A percentile compares a stretch with the other conserved stretches of the same genome.
These are phyloP conservation scores for Rhineura floridana DNA, from an alignment of 2,113 vertebrate species.

Conservation along the genomic window DNA sequence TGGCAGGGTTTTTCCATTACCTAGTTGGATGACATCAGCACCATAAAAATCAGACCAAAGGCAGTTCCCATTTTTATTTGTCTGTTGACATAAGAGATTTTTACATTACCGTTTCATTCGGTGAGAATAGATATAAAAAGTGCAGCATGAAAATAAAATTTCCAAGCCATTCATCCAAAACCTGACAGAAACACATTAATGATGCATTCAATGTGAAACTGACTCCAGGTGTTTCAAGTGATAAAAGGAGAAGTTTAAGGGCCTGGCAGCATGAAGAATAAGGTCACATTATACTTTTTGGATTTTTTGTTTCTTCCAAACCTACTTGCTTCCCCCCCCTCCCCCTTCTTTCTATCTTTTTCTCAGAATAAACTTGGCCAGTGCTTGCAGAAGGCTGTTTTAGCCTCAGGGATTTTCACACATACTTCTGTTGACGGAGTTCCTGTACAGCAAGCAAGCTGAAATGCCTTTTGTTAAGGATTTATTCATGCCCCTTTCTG, in stretches of 20 bases:
- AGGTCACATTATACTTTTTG: slow-evolving; percentile 67
- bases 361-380: slow-evolving; percentile 78
- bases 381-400: slow-evolving; percentile 74
- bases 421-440: slow-evolving; percentile 79
- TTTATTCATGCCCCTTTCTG: slow-evolving; percentile 61
- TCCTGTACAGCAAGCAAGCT: slow-evolving; percentile 69
- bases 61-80: slow-evolving; percentile 10
- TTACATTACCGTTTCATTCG: slow-evolving; percentile 1
- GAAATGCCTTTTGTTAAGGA: slow-evolving; percentile 73
- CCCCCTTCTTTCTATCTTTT: slow-evolving; percentile 11
- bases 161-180: slow-evolving; percentile 49
- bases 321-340: neutral
- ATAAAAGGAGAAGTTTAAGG: slow-evolving; percentile 45
- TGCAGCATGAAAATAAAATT: slow-evolving; percentile 44
- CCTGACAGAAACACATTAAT: slow-evolving; percentile 35
- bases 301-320: slow-evolving; percentile 49
- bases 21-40: neutral
- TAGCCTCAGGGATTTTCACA: slow-evolving; percentile 76
- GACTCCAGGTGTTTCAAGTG: slow-evolving; percentile 63
- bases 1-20: neutral
- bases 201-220: slow-evolving; percentile 46
- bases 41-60: slow-evolving; percentile 23
- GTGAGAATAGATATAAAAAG: slow-evolving; percentile 37
- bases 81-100: neutral
- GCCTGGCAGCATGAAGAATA: slow-evolving; percentile 55